Conservation (phyloP, 1,140 invertebrate genomes). For the Rhopalosiphum maidis region DNA sequence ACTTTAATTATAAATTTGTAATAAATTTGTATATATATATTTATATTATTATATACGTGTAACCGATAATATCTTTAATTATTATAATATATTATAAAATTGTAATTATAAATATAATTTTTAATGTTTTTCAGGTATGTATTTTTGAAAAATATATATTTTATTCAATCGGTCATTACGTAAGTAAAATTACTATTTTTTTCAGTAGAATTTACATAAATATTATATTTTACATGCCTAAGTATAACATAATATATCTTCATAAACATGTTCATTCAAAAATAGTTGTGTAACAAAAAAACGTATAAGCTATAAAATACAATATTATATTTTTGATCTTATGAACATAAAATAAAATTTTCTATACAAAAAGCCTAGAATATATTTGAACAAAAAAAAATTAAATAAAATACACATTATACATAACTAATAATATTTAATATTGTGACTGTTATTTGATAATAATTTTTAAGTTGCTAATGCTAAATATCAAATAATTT, state of each 20-base stretch:
- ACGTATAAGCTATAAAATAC: neutral
- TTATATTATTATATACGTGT: neutral
- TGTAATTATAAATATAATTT: neutral
- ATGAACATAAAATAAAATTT: neutral
- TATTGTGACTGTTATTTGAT: neutral
- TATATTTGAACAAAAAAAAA: neutral
- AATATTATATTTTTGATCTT: neutral
- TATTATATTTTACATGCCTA: neutral
- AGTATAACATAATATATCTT: neutral
- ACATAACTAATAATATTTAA: neutral
- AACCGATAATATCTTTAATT: neutral
- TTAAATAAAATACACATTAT: neutral
- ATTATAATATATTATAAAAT: neutral
- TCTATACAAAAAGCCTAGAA: neutral
- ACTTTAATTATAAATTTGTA: neutral
- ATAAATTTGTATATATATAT: too few species aligned
- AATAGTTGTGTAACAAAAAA: neutral
- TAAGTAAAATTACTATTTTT: neutral
- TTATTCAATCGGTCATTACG: neutral
- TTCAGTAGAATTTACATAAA: neutral
- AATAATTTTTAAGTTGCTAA: neutral
- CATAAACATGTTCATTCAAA: neutral
- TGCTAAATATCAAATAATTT: neutral
- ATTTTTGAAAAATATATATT: neutral
- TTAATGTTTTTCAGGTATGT: conserved; percentile 26